Evolutionary conservation across 1,140 invertebrate genomes (phyloP).

Genomic region (Subanguina moxae): DNA sequence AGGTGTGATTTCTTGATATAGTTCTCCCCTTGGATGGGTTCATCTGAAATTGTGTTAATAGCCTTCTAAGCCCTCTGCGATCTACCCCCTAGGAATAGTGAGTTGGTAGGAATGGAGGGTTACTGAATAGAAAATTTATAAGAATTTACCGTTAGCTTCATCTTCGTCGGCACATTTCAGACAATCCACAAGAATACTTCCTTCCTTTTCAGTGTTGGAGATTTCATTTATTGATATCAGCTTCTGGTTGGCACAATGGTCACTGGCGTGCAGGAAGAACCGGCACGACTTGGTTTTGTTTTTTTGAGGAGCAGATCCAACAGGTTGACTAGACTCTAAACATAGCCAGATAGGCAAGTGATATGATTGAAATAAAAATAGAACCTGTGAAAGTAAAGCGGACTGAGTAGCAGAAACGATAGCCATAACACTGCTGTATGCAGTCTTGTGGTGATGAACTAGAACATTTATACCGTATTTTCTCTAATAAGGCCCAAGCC

Average conservation of each 20-base stretch:
- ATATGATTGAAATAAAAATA: too few relatives aligned
- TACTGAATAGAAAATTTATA: too few relatives aligned
- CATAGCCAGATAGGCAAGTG: too few relatives aligned
- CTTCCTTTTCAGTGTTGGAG: neutral
- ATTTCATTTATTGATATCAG: slow-evolving; percentile 1
- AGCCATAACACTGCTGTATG: neutral
- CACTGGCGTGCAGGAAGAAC: neutral
- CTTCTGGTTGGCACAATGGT: slow-evolving; percentile 2
- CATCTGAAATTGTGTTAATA: neutral
- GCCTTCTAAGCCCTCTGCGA: too few relatives aligned
- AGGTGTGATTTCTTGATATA: neutral
- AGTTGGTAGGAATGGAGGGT: too few relatives aligned
- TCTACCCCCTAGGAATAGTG: too few relatives aligned
- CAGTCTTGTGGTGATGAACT: neutral
- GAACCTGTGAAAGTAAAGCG: neutral
- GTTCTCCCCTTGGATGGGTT: neutral
- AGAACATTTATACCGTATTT: too few relatives aligned
- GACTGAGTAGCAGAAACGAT: neutral
- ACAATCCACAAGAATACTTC: neutral
- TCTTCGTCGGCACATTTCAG: neutral
- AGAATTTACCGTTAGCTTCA: neutral
- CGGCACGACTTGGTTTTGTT: neutral
- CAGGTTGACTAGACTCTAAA: too few relatives aligned
- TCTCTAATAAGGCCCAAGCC: too few relatives aligned
- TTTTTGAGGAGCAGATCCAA: neutral